phyloP scores from a whole-genome alignment of 2,888 invertebrate species.

The Melinopterus prodromus region DNA sequence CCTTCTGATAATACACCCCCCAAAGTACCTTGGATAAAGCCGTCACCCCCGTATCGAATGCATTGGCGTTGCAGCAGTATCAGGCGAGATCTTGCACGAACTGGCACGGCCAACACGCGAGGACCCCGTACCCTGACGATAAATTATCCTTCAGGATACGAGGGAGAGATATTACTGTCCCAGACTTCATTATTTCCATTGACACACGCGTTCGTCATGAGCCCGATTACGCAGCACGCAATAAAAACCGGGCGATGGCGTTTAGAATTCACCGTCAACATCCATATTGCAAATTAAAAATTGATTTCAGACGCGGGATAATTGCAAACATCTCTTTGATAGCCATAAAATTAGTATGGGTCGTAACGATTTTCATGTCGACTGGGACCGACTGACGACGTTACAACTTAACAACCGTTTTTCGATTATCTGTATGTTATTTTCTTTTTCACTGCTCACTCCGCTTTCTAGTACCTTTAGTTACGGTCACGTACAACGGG shows the following conservation, averaged over 20 bases:
- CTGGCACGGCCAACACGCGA: constrained; percentile 51
- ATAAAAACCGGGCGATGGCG: not conserved
- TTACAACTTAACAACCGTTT: not conserved
- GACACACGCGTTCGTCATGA: constrained; percentile 56
- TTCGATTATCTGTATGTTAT: not conserved
- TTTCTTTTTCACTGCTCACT: not conserved
- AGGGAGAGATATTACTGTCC: constrained; percentile 41
- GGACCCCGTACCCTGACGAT: constrained; percentile 58
- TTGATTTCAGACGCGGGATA: not conserved
- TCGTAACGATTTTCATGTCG: no score
- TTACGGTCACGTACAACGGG: not conserved
- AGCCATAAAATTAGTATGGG: not conserved
- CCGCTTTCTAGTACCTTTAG: not conserved
- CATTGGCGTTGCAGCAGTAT: constrained; percentile 47
- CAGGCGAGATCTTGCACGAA: constrained; percentile 22
- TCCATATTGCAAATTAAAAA: not conserved
- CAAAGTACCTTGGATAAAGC: constrained; percentile 35
- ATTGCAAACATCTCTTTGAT: not conserved
- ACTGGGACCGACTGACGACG: no score
- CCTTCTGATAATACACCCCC: constrained; percentile 27
- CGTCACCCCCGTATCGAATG: constrained; percentile 38
- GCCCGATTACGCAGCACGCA: constrained; percentile 15
- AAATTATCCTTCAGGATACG: constrained; percentile 52
- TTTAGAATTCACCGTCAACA: not conserved
- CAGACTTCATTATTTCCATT: constrained; percentile 54